phyloP scores from a whole-genome alignment of 2,113 vertebrate species.

The Progne subis region DNA sequence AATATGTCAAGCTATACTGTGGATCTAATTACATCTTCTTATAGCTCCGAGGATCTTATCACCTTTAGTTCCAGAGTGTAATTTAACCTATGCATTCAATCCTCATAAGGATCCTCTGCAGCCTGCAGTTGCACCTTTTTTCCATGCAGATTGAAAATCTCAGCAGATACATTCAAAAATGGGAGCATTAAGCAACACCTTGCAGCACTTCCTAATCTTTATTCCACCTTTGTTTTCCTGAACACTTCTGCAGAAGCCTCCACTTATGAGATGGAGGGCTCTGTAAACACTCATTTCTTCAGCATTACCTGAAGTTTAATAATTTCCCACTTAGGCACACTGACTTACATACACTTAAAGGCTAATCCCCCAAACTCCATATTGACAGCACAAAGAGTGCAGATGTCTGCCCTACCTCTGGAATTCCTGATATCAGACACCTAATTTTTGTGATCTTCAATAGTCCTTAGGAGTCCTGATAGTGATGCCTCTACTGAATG shows the following conservation, averaged over 20 bases:
- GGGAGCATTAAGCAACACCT: background rate
- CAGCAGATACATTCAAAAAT: background rate
- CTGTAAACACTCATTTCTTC: background rate
- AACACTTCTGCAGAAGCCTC: background rate
- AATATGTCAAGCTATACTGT: background rate
- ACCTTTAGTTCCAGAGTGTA: slow-evolving; percentile 57
- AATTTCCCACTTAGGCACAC: background rate
- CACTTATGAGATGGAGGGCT: background rate
- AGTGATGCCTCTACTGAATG: background rate
- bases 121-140: background rate
- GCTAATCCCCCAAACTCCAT: background rate
- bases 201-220: background rate
- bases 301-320: background rate
- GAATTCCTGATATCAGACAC: rapidly evolving
- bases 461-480: background rate
- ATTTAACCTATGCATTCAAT: slow-evolving; percentile 35
- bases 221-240: background rate
- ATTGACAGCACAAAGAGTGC: background rate
- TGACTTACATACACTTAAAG: background rate
- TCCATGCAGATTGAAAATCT: background rate
- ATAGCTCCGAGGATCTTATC: slow-evolving; percentile 50
- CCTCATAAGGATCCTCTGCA: background rate
- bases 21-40: slow-evolving; percentile 55
- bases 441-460: background rate
- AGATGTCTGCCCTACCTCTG: background rate